Base-by-base conservation (phyloP, 2,888 invertebrate genomes). In the Phlogophora meticulosa region DNA sequence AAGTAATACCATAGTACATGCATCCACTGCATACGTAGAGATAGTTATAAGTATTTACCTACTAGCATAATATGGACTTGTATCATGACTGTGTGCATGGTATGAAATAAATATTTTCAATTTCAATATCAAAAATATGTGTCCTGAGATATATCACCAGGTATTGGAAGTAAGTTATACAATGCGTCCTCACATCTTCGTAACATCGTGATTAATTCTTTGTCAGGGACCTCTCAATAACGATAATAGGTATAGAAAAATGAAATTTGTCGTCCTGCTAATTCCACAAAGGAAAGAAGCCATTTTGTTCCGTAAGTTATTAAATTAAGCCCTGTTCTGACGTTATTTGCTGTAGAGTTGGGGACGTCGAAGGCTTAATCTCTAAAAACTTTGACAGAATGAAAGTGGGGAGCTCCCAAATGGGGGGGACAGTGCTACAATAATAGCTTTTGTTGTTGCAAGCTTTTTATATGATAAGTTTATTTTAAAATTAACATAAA, bases 281-380 rank as follows among this genome's bases (percentile, higher is more conserved):
- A 60, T 76, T 60, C 49, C 40, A 55, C 53, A 76, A 60, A 51
- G 49, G 34, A 56, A 72, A 46, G 76, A 56, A 72, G 76, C 71
- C 77, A 70, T 72, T 70, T 53, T 70, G 71, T 57, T 40, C 17
- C 22, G 17, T 49, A 74, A 79, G 61, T 74, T 69, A 76, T 76
- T 78, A 65, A 76, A 65, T 79, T 64, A 76, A 69, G 76, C 57
- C 59, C 45, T 55, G 40, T 58, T 59, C 69, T 64, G 75, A 58
- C 62, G 34, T 76, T 43, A 71, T 71, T 71, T 61, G 42, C 61
- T 57, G 62, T 56, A 55, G 59, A 40, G n/a, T 76, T 61, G 32
- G 32, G 42, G 43, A 46, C 62, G 53, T 32, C 28, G 77, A 53
- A 71, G 57, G 63, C 57, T 73, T 71, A 62, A 48, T 56, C 57